Conservation (phyloP, 2,888 invertebrate species). For the Diloba caeruleocephala region DNA sequence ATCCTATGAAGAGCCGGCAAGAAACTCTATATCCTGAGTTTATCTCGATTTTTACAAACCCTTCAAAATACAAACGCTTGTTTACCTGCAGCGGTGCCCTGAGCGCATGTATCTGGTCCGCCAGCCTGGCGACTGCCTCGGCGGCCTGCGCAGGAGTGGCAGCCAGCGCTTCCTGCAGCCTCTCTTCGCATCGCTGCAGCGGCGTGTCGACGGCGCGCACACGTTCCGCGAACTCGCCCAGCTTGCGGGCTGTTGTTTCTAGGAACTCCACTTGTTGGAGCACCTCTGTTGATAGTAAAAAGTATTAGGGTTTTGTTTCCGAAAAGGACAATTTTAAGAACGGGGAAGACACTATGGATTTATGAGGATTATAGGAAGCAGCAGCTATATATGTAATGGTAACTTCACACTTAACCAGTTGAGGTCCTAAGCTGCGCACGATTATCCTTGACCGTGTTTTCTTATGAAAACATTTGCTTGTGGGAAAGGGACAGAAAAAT, state of each 20-base stretch:
- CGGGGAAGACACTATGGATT: too few relatives aligned
- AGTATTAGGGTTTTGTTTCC: background rate
- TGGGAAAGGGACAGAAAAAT: too few relatives aligned
- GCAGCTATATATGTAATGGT: too few relatives aligned
- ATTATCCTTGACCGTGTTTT: too few relatives aligned
- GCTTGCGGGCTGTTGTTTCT: slow-evolving; percentile 94
- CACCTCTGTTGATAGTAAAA: slow-evolving; percentile 83
- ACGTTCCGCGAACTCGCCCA: slow-evolving; percentile 95
- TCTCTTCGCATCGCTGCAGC: slow-evolving; percentile 96
- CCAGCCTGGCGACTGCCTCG: slow-evolving; percentile 94
- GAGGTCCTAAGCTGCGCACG: too few relatives aligned
- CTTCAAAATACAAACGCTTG: background rate
- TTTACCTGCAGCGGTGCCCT: slow-evolving; percentile 92
- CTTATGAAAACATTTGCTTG: too few relatives aligned
- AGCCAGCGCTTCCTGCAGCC: slow-evolving; percentile 88
- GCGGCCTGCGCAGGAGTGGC: slow-evolving; percentile 92
- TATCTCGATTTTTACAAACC: too few relatives aligned
- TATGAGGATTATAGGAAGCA: too few relatives aligned
- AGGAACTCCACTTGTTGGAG: slow-evolving; percentile 93
- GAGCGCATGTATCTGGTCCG: slow-evolving; percentile 94
- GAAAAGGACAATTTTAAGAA: too few relatives aligned
- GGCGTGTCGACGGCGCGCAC: slow-evolving; percentile 95
- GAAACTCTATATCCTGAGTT: too few relatives aligned
- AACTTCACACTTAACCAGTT: too few relatives aligned
- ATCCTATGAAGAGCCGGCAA: too few relatives aligned